These are phyloP conservation scores for Zosterops lateralis DNA, from an alignment of 2,113 vertebrate species.

Conservation along the genomic window DNA sequence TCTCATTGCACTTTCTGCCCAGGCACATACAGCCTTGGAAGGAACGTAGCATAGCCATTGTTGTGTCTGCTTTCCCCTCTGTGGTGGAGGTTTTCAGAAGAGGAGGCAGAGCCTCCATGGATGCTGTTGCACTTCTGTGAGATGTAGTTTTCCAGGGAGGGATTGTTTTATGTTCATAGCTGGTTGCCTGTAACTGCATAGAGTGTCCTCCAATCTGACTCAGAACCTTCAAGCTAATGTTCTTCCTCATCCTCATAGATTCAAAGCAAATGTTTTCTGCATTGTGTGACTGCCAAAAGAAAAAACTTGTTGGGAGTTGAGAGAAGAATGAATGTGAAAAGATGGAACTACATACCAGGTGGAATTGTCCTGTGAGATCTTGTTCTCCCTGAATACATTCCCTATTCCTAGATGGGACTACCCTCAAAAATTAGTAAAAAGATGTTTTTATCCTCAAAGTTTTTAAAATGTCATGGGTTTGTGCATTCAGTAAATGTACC, in stretches of 20 bases:
- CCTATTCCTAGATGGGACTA: not conserved
- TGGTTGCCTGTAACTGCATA: not conserved
- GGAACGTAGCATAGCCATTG: fast-evolving
- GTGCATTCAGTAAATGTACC: not conserved
- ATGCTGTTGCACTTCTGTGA: not conserved
- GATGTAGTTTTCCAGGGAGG: not conserved
- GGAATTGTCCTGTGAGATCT: not conserved
- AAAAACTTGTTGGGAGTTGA: not conserved
- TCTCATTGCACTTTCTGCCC: not conserved
- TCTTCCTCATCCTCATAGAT: not conserved
- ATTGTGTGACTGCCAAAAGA: not conserved
- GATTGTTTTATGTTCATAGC: not conserved
- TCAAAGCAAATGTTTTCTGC: not conserved
- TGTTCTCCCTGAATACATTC: not conserved
- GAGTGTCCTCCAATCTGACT: not conserved
- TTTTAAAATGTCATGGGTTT: not conserved
- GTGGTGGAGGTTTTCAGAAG: not conserved
- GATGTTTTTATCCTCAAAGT: not conserved
- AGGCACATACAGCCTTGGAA: not conserved
- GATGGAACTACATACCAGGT: not conserved
- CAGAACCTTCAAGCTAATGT: not conserved
- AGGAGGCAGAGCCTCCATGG: not conserved
- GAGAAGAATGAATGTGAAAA: not conserved
- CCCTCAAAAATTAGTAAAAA: not conserved
- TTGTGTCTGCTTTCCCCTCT: not conserved